A percentile compares a stretch with the other conserved stretches of the same genome.
Conservation (phyloP, 2,113 vertebrate genomes). For the Meles meles region DNA sequence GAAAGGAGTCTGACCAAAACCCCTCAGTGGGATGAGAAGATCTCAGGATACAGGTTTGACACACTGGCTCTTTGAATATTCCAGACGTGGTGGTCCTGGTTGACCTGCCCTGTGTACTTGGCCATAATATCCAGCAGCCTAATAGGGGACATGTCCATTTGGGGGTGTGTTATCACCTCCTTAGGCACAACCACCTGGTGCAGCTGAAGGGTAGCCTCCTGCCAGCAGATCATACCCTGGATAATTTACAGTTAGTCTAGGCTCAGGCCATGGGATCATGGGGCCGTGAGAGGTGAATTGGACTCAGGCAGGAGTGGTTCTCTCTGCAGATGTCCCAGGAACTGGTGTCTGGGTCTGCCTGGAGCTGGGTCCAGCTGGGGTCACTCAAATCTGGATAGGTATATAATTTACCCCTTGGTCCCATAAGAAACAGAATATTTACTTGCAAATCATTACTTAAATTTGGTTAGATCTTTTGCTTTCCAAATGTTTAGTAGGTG, state of each 20-base stretch:
- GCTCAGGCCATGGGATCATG: no score
- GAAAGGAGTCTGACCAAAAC: slow-evolving; percentile 81
- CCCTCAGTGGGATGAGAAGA: slow-evolving; percentile 68
- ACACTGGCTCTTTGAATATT: slow-evolving; percentile 71
- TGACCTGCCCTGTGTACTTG: slow-evolving; percentile 75
- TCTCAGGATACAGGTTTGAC: slow-evolving; percentile 71
- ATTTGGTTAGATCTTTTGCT: not conserved
- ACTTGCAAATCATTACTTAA: not conserved
- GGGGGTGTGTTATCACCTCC: slow-evolving; percentile 77
- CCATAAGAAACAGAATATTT: not conserved
- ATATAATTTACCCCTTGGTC: no score
- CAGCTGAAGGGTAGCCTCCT: not conserved
- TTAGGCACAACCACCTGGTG: slow-evolving; percentile 79
- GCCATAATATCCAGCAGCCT: slow-evolving; percentile 80
- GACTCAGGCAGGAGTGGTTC: not conserved
- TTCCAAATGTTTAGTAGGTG: not conserved
- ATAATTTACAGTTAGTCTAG: not conserved
- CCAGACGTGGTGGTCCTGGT: slow-evolving; percentile 71
- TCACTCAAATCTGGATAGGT: not conserved
- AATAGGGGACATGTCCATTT: slow-evolving; percentile 69
- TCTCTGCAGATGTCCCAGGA: not conserved
- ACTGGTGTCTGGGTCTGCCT: not conserved
- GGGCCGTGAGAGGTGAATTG: fast-evolving
- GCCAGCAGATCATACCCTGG: not conserved
- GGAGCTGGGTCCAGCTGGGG: not conserved